These are phyloP conservation scores for Nothobranchius kuhntae DNA, from an alignment of 2,113 vertebrate species.

Conservation along the genomic window DNA sequence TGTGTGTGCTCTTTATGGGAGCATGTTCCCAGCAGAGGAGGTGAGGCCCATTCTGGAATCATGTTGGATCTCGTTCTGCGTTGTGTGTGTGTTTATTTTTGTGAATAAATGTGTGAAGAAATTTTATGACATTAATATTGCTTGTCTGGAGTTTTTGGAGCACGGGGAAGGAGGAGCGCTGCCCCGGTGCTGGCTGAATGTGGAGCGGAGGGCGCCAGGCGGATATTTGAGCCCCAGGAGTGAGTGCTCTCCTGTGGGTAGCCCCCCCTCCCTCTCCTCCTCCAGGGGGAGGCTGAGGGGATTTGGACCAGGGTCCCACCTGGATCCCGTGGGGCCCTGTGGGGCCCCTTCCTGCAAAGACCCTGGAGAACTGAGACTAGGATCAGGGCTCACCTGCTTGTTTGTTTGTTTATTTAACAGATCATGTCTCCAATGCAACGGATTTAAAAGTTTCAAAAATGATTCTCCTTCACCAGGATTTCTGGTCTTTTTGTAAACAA, in stretches of 20 bases:
- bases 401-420: conserved; percentile 49
- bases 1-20: not conserved
- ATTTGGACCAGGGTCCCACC: conserved; percentile 76
- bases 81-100: not conserved
- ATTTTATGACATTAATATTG: not conserved
- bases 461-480: too few species aligned
- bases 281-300: conserved; percentile 64
- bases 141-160: conserved; percentile 10
- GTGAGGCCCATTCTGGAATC: not conserved
- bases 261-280: conserved; percentile 42
- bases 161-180: conserved; percentile 11
- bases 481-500: too few species aligned
- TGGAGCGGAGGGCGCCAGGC: conserved; percentile 53
- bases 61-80: not conserved
- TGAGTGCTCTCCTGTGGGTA: conserved; percentile 54
- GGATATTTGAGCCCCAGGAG: conserved; percentile 71
- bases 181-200: conserved; percentile 37
- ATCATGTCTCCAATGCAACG: conserved; percentile 3
- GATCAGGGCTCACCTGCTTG: conserved; percentile 49
- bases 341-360: conserved; percentile 71
- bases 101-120: not conserved
- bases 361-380: conserved; percentile 42
- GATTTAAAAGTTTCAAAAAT: not conserved
- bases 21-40: not conserved
- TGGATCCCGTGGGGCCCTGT: conserved; percentile 74